A percentile compares a stretch with the other conserved stretches of the same genome.
Evolutionary conservation across 1,140 invertebrate genomes (phyloP).

Genomic region (Dreissena rostriformis): DNA sequence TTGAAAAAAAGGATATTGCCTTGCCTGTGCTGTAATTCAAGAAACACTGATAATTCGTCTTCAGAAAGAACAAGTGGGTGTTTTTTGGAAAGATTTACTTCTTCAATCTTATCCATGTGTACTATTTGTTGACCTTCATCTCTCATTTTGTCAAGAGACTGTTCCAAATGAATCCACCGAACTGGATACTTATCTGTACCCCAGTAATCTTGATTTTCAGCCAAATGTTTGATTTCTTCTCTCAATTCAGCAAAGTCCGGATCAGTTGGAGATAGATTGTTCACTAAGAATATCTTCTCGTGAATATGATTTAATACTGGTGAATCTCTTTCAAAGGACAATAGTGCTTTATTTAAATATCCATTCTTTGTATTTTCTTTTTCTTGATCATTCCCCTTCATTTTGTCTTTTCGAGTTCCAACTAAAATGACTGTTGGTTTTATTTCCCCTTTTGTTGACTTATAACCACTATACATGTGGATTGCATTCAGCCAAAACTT

Average conservation of each 20-base stretch:
- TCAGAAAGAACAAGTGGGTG: neutral
- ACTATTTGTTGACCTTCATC: slow-evolving; percentile 22
- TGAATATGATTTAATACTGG: slow-evolving; percentile 4
- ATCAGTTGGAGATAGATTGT: neutral
- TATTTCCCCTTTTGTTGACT: neutral
- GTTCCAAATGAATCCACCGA: slow-evolving; percentile 34
- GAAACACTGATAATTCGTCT: slow-evolving; percentile 17
- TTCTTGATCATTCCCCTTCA: slow-evolving; percentile 16
- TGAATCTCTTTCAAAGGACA: slow-evolving; percentile 12
- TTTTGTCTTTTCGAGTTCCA: slow-evolving; percentile 33
- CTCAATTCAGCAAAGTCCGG: neutral
- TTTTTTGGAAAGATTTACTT: too few species aligned
- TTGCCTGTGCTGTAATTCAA: slow-evolving; percentile 13
- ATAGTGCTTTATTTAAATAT: slow-evolving; percentile 30
- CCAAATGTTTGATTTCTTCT: slow-evolving; percentile 8
- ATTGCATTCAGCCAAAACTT: slow-evolving; percentile 42
- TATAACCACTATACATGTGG: slow-evolving; percentile 30
- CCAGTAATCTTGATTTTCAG: slow-evolving; percentile 23
- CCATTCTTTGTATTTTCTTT: slow-evolving; percentile 38
- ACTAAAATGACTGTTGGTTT: slow-evolving; percentile 34
- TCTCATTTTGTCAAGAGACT: neutral
- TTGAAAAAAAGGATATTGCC: slow-evolving; percentile 37
- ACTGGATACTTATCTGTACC: slow-evolving; percentile 2
- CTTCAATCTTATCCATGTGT: neutral
- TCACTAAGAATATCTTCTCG: slow-evolving; percentile 19